A percentile compares a stretch with the other conserved stretches of the same genome.
Evolutionary conservation across 2,888 invertebrate species (phyloP).

Genomic region (Leptogaster cylindrica): DNA sequence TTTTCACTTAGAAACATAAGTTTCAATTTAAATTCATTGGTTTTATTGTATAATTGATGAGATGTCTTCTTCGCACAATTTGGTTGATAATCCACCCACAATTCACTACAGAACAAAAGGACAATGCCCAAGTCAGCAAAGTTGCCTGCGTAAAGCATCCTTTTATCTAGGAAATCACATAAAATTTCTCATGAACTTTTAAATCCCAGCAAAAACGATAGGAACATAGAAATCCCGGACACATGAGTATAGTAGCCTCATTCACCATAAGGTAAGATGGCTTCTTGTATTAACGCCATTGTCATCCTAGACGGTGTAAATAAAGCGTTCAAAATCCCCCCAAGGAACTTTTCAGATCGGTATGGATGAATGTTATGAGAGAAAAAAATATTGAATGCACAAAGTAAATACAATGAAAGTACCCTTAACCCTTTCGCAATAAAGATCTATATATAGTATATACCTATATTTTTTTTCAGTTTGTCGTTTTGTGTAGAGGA

Average conservation of each 20-base stretch:
- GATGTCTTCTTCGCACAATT: no score
- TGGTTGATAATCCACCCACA: no score
- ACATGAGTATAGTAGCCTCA: no score
- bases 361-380: constrained; percentile 16
- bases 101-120: no score
- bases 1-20: no score
- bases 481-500: no score
- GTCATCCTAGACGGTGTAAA: constrained; percentile 41
- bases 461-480: no score
- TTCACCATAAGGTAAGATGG: constrained; percentile 6
- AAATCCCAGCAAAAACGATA: background rate
- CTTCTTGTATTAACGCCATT: constrained; percentile 37
- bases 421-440: constrained; percentile 1
- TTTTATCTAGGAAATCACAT: no score
- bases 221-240: background rate
- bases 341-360: constrained; percentile 35
- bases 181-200: background rate
- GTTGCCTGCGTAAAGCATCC: no score
- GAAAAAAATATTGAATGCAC: constrained; percentile 34
- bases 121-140: no score
- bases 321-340: constrained; percentile 45
- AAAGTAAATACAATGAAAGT: constrained; percentile 26
- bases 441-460: constrained; percentile 16
- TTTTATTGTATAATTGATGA: no score
- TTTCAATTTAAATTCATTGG: no score